Conservation (phyloP, 2,113 vertebrate species). For the Mobula hypostoma region DNA sequence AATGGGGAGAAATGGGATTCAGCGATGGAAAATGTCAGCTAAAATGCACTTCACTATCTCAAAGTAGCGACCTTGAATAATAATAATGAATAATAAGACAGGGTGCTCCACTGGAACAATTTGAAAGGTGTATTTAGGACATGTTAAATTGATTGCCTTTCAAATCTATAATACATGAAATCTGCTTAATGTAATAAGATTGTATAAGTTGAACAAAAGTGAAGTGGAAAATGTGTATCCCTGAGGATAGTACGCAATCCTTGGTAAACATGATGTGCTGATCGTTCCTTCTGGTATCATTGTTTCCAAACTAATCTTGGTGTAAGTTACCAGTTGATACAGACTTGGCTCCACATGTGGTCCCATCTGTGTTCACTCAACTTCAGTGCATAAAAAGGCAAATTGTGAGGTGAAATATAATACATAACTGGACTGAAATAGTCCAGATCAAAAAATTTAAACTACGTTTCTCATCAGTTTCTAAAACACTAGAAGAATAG, state of each 20-base stretch:
- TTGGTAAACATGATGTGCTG: not conserved
- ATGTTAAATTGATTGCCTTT: not conserved
- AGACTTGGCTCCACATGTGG: not conserved
- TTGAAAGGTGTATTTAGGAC: not conserved
- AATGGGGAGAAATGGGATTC: not conserved
- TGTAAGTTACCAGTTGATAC: not conserved
- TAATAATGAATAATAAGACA: not conserved
- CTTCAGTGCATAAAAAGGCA: not conserved
- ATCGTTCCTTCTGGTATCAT: not conserved
- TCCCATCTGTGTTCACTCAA: not conserved
- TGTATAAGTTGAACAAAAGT: not conserved
- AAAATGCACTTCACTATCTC: not conserved
- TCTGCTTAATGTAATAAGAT: not conserved
- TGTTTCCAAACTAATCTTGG: not conserved
- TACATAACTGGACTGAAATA: not conserved
- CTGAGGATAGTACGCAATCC: not conserved
- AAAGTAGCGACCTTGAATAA: not conserved
- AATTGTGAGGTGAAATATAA: not conserved
- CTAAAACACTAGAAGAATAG: not conserved
- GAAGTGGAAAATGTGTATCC: not conserved
- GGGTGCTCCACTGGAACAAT: not conserved
- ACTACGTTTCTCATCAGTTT: not conserved
- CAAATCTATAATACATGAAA: not conserved
- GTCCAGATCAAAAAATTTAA: constrained; percentile 6
- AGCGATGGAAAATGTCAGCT: too few relatives aligned